Evolutionary conservation across 1,140 invertebrate genomes (phyloP).

Genomic region (Euschistus heros): DNA sequence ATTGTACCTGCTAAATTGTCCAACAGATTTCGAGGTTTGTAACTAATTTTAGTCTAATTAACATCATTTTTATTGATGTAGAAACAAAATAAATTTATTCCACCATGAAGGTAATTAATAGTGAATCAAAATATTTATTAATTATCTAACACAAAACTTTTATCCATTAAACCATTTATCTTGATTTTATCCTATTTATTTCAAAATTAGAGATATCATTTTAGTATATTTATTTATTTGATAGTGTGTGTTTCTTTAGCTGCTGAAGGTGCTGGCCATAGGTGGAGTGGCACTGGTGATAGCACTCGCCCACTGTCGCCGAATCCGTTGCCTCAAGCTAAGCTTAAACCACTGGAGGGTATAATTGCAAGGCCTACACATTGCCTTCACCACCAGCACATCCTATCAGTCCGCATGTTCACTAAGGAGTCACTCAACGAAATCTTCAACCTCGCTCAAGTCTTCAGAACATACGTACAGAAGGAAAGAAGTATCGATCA

Average conservation of each 20-base stretch:
- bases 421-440: slow-evolving; percentile 83
- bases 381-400: slow-evolving; percentile 62
- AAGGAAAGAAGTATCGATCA: slow-evolving; percentile 79
- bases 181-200: too few relatives aligned
- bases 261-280: neutral
- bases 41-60: too few relatives aligned
- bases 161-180: too few relatives aligned
- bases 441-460: slow-evolving; percentile 88
- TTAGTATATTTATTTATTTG: too few relatives aligned
- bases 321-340: neutral
- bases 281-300: neutral
- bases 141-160: too few relatives aligned
- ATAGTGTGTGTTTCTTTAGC: neutral
- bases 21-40: too few relatives aligned
- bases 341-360: slow-evolving; percentile 14
- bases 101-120: too few relatives aligned
- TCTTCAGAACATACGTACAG: slow-evolving; percentile 62
- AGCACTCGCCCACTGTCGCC: neutral
- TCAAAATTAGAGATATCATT: too few relatives aligned
- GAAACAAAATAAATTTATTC: too few relatives aligned
- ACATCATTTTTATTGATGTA: too few relatives aligned
- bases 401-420: slow-evolving; percentile 78
- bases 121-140: too few relatives aligned
- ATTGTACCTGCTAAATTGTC: too few relatives aligned
- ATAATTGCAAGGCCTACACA: slow-evolving; percentile 32